phyloP scores from a whole-genome alignment of 2,113 vertebrate species.

The Pituophis catenifer region DNA sequence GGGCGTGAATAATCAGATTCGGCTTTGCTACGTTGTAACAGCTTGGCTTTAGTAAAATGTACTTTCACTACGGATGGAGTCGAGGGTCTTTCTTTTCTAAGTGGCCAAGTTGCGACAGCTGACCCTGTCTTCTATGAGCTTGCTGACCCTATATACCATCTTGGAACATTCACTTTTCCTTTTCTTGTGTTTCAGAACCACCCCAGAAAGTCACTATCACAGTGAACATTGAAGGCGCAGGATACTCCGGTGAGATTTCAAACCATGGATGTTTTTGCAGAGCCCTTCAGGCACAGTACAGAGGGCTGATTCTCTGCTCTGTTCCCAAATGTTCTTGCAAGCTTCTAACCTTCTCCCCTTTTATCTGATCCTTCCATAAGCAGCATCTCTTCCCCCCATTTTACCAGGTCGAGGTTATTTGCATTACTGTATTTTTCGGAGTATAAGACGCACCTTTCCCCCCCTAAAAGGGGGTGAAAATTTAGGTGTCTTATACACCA shows the following conservation, averaged over 20 bases:
- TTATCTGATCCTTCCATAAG: background rate
- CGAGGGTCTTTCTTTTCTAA: no score
- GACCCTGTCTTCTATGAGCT: background rate
- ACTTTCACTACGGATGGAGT: no score
- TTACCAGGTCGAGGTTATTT: background rate
- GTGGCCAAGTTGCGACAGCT: no score
- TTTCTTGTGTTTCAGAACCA: background rate
- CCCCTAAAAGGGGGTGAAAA: no score
- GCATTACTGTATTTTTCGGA: no score
- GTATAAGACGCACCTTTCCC: no score
- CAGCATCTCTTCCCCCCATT: background rate
- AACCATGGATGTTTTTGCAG: background rate
- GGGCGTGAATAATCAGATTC: no score
- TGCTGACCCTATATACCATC: background rate
- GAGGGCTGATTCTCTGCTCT: background rate
- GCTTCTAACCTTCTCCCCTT: background rate
- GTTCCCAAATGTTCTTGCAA: background rate
- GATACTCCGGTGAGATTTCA: background rate
- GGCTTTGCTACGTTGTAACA: no score
- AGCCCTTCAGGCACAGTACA: no score
- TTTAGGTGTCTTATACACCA: no score
- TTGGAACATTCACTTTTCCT: background rate
- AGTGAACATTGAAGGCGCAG: fast-evolving
- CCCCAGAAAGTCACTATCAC: background rate
- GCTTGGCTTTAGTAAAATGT: no score